Base-by-base conservation (phyloP, 2,797 vertebrate species). In the Acanthornis magna region DNA sequence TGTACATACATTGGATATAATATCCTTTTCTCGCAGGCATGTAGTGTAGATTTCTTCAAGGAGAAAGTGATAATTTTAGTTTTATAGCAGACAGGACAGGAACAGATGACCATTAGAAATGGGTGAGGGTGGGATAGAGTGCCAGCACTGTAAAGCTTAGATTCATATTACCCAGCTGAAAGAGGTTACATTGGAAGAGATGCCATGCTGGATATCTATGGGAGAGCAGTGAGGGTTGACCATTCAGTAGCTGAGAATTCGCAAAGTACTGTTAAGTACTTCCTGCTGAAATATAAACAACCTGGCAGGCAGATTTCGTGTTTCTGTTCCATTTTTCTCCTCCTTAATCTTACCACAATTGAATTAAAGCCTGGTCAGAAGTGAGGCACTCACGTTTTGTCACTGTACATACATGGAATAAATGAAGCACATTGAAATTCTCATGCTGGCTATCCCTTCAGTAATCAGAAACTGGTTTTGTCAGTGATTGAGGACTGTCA, bases 231-330 rank as follows among this genome's bases (percentile, higher is more conserved):
- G 90, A 78, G 43, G 30, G 78, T 25, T 71, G 53, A 65, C 91
- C 10, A 45, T 71, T 89, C 75, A 54, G 29, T 89, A 71, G 77
- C 77, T 88, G 54, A 79, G 53, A 89, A 88, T 84, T 76, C 81
- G 53, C 75, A 22, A 88, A 79, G 65, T 61, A 26, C 34, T 77
- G 23, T 77, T 68, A 82, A 81, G 63, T 95, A 53, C 63, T 93
- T 92, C 82, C 76, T 78, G 50, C 30, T 95, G 67, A 72, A 92
- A 60, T 73, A 67, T 53, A 79, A 91, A 51, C 85, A 95, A 50
- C 48, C n/a, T 85, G 67, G 53, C 57, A 91, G 50, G 60, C 60
- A 89, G 62, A 89, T 88, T 91, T 94, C 27, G 32, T 78, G 51
- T 88, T 93, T 86, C 75, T 93, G 11, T 57, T 88, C 65, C 1